Conservation (phyloP, 2,888 invertebrate species). For the Euphydryas editha region DNA sequence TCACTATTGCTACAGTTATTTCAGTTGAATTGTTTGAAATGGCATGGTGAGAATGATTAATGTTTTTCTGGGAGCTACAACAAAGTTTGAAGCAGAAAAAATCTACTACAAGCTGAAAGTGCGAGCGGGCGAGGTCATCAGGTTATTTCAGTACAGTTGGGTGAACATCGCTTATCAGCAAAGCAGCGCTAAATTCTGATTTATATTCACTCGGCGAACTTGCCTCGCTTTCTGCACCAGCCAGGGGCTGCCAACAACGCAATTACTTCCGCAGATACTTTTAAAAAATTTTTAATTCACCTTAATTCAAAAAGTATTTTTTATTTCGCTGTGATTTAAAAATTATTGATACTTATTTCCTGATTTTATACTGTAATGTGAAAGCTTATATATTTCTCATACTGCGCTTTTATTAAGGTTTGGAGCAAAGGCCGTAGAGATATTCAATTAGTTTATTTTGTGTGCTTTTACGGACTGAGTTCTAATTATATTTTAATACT, state of each 20-base stretch:
- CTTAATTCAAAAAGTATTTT: conserved; percentile 3
- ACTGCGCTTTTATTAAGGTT: too few species aligned
- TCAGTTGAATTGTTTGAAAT: not conserved
- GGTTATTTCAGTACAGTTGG: conserved; percentile 45
- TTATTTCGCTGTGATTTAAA: too few species aligned
- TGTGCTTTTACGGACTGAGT: too few species aligned
- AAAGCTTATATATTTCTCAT: too few species aligned
- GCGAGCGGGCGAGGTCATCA: conserved; percentile 33
- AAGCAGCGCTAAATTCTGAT: conserved; percentile 57
- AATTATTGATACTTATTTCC: not conserved
- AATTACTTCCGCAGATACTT: conserved; percentile 33
- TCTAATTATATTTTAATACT: too few species aligned
- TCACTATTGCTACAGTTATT: too few species aligned
- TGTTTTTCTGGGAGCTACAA: not conserved
- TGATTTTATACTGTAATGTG: too few species aligned
- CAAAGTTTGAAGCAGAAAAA: not conserved
- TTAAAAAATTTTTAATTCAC: conserved; percentile 23
- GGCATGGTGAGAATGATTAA: not conserved
- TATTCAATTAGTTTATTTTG: too few species aligned
- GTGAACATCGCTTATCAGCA: conserved; percentile 56
- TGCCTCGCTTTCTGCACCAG: conserved; percentile 31
- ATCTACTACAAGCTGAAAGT: conserved; percentile 5
- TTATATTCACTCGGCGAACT: conserved; percentile 54
- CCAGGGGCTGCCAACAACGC: conserved; percentile 36
- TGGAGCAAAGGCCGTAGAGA: too few species aligned